phyloP scores from a whole-genome alignment of 2,113 vertebrate species.

The Dipodomys spectabilis region DNA sequence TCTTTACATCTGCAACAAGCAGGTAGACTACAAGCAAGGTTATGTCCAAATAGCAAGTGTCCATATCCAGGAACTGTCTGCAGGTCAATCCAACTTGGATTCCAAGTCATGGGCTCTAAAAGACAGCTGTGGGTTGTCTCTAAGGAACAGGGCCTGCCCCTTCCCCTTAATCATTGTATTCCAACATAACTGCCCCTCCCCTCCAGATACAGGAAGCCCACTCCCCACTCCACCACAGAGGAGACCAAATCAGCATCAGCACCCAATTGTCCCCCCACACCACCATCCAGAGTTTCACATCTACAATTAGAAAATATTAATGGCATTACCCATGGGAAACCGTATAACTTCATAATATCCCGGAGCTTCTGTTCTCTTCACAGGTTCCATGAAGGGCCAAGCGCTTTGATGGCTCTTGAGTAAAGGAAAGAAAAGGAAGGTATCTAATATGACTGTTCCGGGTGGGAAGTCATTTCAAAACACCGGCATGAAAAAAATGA shows the following conservation, averaged over 20 bases:
- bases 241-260: background rate
- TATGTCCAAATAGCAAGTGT: background rate
- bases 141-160: too few species aligned
- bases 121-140: background rate
- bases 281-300: constrained; percentile 72
- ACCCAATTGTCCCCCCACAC: constrained; percentile 61
- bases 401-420: constrained; percentile 97
- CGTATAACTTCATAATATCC: constrained; percentile 99
- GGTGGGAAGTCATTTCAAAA: constrained; percentile 74
- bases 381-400: constrained; percentile 99
- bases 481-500: constrained; percentile 41
- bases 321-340: constrained; percentile 97
- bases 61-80: background rate
- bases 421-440: constrained; percentile 85
- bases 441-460: constrained; percentile 84
- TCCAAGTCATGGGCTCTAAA: fast-evolving
- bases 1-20: background rate
- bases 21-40: background rate
- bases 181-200: background rate
- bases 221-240: background rate
- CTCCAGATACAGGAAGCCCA: background rate
- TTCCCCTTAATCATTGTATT: background rate
- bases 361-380: constrained; percentile 99
- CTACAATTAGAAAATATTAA: constrained; percentile 86
- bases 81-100: background rate